Evolutionary conservation across 1,140 invertebrate genomes (phyloP).

Genomic region (Cotesia typhae): DNA sequence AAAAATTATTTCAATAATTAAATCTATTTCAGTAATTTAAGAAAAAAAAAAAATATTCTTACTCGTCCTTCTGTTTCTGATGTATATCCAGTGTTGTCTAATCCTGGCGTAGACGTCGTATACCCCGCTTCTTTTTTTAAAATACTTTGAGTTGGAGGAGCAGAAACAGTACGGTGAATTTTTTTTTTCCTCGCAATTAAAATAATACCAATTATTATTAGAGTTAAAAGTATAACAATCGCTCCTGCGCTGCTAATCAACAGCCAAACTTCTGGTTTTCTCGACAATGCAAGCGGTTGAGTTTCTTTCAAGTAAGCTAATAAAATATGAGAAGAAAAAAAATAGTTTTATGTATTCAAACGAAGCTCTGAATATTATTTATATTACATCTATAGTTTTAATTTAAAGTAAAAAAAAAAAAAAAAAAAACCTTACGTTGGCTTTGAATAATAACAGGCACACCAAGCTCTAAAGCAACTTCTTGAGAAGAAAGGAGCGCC

Average conservation of each 20-base stretch:
- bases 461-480: constrained; percentile 78
- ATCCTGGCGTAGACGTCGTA: constrained; percentile 41
- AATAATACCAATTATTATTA: constrained; percentile 72
- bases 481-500: constrained; percentile 76
- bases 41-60: not conserved
- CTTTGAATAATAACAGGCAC: constrained; percentile 82
- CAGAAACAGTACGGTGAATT: constrained; percentile 52
- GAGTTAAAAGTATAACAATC: constrained; percentile 70
- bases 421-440: constrained; percentile 72
- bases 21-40: too few species aligned
- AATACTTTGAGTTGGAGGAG: constrained; percentile 50
- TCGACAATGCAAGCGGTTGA: constrained; percentile 71
- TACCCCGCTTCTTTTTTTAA: constrained; percentile 56
- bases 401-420: not conserved
- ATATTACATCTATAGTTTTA: too few species aligned
- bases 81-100: constrained; percentile 57
- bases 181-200: constrained; percentile 70
- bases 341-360: not conserved
- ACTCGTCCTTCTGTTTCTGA: constrained; percentile 59
- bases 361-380: too few species aligned
- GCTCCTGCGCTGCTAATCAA: constrained; percentile 71
- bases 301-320: constrained; percentile 76
- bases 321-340: not conserved
- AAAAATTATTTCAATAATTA: too few species aligned
- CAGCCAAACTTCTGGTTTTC: constrained; percentile 71